Conservation (phyloP, 23 tunicate genomes). For the Ascidia mentula region DNA sequence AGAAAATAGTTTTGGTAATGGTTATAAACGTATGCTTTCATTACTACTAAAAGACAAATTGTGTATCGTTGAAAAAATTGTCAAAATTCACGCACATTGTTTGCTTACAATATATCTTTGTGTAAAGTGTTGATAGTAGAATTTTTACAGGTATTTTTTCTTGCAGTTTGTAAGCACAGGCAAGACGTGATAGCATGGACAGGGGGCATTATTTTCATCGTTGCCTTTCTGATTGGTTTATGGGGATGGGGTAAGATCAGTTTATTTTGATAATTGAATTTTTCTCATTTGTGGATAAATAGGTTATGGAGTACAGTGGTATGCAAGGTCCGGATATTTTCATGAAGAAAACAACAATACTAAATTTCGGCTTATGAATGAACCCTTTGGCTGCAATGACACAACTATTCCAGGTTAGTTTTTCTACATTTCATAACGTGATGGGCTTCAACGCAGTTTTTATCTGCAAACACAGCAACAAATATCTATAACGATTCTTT, state of each 20-base stretch:
- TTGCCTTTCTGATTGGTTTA: slow-evolving; percentile 15
- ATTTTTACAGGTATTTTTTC: not conserved
- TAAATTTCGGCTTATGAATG: slow-evolving; percentile 20
- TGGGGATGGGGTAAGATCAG: slow-evolving; percentile 32
- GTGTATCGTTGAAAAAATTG: no score
- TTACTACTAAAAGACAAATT: no score
- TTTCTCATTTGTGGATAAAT: not conserved
- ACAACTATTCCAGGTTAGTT: slow-evolving; percentile 31
- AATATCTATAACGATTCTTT: no score
- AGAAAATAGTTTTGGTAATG: no score
- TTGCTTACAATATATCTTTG: no score
- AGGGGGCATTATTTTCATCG: slow-evolving; percentile 17
- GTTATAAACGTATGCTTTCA: no score
- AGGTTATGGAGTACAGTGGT: slow-evolving; percentile 34
- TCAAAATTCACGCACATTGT: no score
- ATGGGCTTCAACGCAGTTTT: no score
- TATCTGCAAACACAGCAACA: no score
- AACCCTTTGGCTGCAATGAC: slow-evolving; percentile 50
- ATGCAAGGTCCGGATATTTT: slow-evolving; percentile 43
- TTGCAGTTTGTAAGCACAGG: not conserved
- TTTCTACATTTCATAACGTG: no score
- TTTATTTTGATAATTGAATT: not conserved
- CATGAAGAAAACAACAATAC: slow-evolving; percentile 19
- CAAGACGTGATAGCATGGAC: slow-evolving; percentile 38
- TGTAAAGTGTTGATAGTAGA: not conserved